phyloP scores from a whole-genome alignment of 2,113 vertebrate species.

The Pheucticus melanocephalus region DNA sequence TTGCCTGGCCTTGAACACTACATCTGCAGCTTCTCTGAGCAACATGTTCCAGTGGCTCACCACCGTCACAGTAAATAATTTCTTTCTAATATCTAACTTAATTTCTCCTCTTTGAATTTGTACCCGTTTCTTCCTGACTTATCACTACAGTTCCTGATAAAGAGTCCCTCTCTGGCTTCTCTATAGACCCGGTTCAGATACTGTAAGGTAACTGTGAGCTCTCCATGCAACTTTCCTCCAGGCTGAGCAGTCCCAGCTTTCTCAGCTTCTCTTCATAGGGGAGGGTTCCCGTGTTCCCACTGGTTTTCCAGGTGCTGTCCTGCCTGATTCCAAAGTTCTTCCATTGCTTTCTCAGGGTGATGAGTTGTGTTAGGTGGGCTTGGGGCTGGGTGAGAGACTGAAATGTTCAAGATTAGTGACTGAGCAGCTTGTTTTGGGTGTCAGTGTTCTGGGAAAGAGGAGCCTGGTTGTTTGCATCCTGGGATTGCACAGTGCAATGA shows the following conservation, averaged over 20 bases:
- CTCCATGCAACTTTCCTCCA: background rate
- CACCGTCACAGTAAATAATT: background rate
- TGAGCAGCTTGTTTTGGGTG: background rate
- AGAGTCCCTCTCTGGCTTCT: background rate
- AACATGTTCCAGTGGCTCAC: background rate
- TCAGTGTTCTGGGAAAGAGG: background rate
- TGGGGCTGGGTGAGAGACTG: background rate
- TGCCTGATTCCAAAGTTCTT: accelerated
- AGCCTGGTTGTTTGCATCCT: background rate
- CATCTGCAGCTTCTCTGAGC: background rate
- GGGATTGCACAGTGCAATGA: accelerated
- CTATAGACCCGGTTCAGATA: background rate
- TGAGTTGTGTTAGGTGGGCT: background rate
- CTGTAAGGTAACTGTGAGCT: too few species aligned
- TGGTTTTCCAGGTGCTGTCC: background rate
- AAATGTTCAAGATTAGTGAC: too few species aligned
- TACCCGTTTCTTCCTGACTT: background rate
- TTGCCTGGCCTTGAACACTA: background rate
- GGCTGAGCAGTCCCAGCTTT: background rate
- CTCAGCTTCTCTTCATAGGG: accelerated
- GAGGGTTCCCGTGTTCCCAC: accelerated
- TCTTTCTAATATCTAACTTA: background rate
- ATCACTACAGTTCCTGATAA: background rate
- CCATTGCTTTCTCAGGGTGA: accelerated
- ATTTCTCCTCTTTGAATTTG: background rate